Base-by-base conservation (phyloP, 2,797 vertebrate species). In the Poecilia wingei region DNA sequence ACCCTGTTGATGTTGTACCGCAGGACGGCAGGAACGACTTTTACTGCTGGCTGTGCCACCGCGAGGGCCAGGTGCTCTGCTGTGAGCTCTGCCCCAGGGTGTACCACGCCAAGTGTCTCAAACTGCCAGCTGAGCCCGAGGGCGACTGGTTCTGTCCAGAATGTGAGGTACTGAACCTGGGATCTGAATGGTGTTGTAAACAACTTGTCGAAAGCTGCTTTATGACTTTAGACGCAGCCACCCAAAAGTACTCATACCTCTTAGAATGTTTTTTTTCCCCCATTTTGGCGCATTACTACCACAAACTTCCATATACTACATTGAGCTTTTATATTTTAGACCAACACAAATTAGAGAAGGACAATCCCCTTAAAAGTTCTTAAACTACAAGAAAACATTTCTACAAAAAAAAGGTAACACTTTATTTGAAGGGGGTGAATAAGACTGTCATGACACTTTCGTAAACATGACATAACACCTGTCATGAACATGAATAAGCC, bases 71-170 rank as follows among this genome's bases (percentile, higher is more conserved):
- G 97, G 98, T 99, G 97, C 98, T 99, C 96, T 99, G 98, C 98
- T 97, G 98, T 96, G 98, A 99, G 96, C 98, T 99, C 96, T 99
- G 98, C 93, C 98, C 98, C 93, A 97, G 98, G 96, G 98, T 99
- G 96, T 99, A 99, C 97, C 98, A 99, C 92, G 98, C 98, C 97
- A 99, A 99, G 97, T 99, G 98, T 95, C 98, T 99, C 96, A 99
- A 99, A 98, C 97, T 99, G 96, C 98, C 96, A 79, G 95, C 95
- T 0, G 96, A 96, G 95, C 96, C 96, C 41, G 96, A 96, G 96
- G 98, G 98, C 94, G 98, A 99, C 97, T 99, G 98, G 98, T 99
- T 99, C 97, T 99, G 98, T 96, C 96, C 96, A 97, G 96, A 96
- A 95, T 95, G 94, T 94, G 94, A 95, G 94, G 94, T 95, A 94